These are phyloP conservation scores for Callocephalon fimbriatum DNA, from an alignment of 2,113 vertebrate species.

Conservation along the genomic window DNA sequence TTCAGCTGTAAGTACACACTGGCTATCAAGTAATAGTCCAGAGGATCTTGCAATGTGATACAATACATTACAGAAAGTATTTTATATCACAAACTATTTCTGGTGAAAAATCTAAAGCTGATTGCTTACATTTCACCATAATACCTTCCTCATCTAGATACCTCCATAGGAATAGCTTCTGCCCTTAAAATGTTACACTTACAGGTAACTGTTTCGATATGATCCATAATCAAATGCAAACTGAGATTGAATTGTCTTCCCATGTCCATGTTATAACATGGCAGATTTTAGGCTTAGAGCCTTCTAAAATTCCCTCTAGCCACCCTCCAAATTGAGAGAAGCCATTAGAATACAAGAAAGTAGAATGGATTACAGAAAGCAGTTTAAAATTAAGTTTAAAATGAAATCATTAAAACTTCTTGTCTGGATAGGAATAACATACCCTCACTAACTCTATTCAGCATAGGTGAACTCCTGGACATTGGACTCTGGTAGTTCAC, in stretches of 20 bases:
- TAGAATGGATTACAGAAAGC: not conserved
- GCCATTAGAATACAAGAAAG: not conserved
- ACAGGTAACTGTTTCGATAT: not conserved
- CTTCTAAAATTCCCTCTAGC: not conserved
- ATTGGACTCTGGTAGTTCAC: slow-evolving; percentile 89
- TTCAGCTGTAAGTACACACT: not conserved
- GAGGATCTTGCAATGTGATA: not conserved
- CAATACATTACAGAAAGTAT: not conserved
- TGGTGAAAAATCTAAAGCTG: not conserved
- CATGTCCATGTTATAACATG: not conserved
- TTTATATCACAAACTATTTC: not conserved
- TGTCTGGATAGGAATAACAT: not conserved
- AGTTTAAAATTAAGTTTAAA: not conserved
- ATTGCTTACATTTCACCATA: not conserved
- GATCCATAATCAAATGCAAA: not conserved
- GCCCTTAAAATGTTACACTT: not conserved
- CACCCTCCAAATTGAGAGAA: not conserved
- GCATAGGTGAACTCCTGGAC: slow-evolving; percentile 93
- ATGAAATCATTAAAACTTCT: not conserved
- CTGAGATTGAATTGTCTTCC: not conserved
- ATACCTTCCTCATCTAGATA: not conserved
- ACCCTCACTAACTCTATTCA: slow-evolving; percentile 89
- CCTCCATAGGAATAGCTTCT: not conserved
- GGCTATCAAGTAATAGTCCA: not conserved
- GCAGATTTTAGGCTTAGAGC: not conserved